A percentile compares a stretch with the other conserved stretches of the same genome.
phyloP scores from a whole-genome alignment of 2,113 vertebrate genomes.

The Aegotheles bennettii region DNA sequence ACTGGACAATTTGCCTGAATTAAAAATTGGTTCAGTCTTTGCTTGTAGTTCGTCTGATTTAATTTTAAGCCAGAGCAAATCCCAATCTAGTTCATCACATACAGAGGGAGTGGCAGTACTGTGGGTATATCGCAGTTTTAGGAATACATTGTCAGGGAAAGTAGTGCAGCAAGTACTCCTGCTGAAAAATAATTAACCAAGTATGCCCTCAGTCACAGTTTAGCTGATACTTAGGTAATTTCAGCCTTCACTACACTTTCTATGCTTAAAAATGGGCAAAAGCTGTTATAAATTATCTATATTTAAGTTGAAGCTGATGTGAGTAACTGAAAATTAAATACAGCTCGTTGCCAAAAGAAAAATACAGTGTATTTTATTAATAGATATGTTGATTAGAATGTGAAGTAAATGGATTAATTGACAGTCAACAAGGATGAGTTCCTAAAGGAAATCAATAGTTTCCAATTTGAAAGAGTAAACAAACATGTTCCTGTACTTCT shows the following conservation, averaged over 20 bases:
- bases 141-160: neutral
- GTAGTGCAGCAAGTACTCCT: neutral
- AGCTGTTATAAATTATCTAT: neutral
- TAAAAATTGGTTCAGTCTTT: neutral
- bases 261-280: neutral
- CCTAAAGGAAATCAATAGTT: slow-evolving; percentile 58
- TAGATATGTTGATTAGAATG: neutral
- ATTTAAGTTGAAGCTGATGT: neutral
- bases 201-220: neutral
- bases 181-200: neutral
- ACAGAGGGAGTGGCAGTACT: neutral
- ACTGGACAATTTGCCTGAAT: neutral
- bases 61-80: neutral
- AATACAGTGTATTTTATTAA: neutral
- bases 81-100: neutral
- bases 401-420: neutral
- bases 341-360: neutral
- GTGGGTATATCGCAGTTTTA: accelerated
- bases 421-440: neutral
- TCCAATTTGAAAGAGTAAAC: slow-evolving; percentile 29
- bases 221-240: neutral
- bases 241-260: neutral
- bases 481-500: neutral
- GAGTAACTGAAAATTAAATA: neutral
- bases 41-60: neutral